Evolutionary conservation across 37 sponge, comb jelly and placozoan genomes (phyloP).

Genomic region (Theonella swinhoei): DNA sequence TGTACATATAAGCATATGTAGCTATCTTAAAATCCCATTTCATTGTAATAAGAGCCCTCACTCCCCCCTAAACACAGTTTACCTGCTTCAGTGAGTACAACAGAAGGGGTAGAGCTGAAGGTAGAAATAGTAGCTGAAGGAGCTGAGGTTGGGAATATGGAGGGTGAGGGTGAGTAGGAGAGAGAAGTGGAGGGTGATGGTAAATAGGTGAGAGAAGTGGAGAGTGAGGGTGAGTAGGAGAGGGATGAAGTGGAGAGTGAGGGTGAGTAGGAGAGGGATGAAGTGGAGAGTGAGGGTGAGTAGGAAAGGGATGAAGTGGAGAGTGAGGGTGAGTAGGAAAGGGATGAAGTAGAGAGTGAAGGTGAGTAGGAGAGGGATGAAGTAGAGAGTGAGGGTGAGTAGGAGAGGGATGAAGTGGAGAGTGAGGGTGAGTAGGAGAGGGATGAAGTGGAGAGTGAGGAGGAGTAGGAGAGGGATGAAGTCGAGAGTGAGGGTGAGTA

Average conservation of each 20-base stretch:
- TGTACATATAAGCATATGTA: too few species aligned
- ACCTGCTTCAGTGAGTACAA: too few species aligned
- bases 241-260: neutral
- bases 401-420: neutral
- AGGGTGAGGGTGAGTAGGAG: conserved; percentile 14
- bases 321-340: too few species aligned
- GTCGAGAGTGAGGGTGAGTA: neutral
- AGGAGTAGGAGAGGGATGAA: neutral
- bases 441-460: neutral
- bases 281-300: neutral
- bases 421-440: neutral
- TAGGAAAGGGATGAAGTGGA: too few species aligned
- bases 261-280: neutral
- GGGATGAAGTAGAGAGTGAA: too few species aligned
- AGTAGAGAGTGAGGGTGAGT: neutral
- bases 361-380: conserved; percentile 4
- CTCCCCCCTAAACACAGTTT: too few species aligned
- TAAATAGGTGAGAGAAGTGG: neutral
- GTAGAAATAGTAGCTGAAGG: too few species aligned
- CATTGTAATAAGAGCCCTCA: too few species aligned
- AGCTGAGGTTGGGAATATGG: too few species aligned
- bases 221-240: neutral
- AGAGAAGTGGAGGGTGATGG: neutral
- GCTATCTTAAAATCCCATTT: too few species aligned
- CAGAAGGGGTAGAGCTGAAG: too few species aligned